These are phyloP conservation scores for Drosophila kepulauana DNA, from an alignment of 1,140 invertebrate species.

Conservation along the genomic window DNA sequence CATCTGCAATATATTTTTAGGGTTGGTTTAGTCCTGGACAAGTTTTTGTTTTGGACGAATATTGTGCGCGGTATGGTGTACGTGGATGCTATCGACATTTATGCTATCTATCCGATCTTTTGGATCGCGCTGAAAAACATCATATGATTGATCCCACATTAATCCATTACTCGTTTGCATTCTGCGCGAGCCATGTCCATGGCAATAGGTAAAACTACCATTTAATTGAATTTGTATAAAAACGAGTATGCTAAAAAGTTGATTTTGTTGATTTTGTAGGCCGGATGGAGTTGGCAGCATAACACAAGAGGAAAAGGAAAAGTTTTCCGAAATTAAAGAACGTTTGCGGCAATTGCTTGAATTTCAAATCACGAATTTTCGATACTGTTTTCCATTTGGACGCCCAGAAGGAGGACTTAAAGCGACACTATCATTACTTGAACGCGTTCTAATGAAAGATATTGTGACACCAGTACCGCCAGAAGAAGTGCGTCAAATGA, in stretches of 20 bases:
- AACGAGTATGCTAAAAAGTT: neutral
- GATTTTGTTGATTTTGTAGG: constrained; percentile 87
- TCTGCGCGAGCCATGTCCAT: constrained; percentile 99
- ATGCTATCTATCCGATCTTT: constrained; percentile 97
- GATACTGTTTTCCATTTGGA: constrained; percentile 99
- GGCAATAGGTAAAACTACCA: constrained; percentile 88
- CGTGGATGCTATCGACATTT: constrained; percentile 98
- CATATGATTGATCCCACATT: constrained; percentile 98
- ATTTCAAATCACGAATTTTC: constrained; percentile 99
- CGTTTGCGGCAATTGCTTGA: constrained; percentile 96
- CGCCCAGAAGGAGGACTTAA: constrained; percentile 98
- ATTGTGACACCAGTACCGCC: constrained; percentile 98
- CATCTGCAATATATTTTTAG: constrained; percentile 85
- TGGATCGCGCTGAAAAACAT: constrained; percentile 97
- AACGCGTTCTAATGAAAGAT: constrained; percentile 99
- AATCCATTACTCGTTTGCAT: constrained; percentile 99
- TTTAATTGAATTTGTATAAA: neutral
- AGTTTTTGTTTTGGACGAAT: constrained; percentile 99
- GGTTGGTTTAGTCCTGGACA: constrained; percentile 99
- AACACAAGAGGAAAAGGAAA: constrained; percentile 98
- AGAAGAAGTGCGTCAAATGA: constrained; percentile 97
- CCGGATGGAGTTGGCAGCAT: constrained; percentile 99
- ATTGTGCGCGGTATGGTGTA: constrained; percentile 98
- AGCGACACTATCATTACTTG: constrained; percentile 97
- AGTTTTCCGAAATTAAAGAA: constrained; percentile 99